Evolutionary conservation across 2,113 vertebrate species (phyloP).

Genomic region (Pithys albifrons): DNA sequence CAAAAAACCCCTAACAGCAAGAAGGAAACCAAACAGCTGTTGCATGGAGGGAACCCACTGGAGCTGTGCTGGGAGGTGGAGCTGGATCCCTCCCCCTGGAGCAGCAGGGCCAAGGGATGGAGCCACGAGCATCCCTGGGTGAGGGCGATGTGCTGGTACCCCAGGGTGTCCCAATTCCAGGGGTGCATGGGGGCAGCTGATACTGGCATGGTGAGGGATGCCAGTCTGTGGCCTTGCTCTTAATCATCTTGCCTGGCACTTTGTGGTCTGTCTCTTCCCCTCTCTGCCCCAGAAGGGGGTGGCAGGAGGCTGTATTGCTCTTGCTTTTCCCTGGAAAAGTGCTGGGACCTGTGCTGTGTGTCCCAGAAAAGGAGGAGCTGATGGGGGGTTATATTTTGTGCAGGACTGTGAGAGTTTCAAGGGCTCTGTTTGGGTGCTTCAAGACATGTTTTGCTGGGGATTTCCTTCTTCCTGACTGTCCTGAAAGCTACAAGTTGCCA

Average conservation of each 20-base stretch:
- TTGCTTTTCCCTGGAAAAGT: neutral
- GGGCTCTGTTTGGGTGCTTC: neutral
- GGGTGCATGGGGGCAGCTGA: neutral
- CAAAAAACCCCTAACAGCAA: neutral
- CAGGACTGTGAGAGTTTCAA: neutral
- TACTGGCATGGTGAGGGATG: accelerated
- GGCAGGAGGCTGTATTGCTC: neutral
- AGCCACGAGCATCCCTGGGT: neutral
- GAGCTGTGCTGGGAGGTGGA: neutral
- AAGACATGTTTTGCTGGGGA: neutral
- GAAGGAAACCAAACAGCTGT: neutral
- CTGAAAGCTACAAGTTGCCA: neutral
- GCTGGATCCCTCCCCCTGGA: neutral
- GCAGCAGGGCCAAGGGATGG: neutral
- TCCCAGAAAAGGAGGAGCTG: neutral
- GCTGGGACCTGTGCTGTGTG: neutral
- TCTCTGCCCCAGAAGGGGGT: neutral
- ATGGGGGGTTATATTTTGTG: neutral
- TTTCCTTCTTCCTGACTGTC: neutral
- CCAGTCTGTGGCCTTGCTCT: neutral
- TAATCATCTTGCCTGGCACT: neutral
- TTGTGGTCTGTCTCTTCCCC: neutral
- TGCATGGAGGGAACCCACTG: accelerated
- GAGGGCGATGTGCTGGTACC: neutral
- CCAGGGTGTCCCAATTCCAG: neutral